These are phyloP conservation scores for Bradypodion ventrale DNA, from an alignment of 2,797 vertebrate genomes.

Conservation along the genomic window DNA sequence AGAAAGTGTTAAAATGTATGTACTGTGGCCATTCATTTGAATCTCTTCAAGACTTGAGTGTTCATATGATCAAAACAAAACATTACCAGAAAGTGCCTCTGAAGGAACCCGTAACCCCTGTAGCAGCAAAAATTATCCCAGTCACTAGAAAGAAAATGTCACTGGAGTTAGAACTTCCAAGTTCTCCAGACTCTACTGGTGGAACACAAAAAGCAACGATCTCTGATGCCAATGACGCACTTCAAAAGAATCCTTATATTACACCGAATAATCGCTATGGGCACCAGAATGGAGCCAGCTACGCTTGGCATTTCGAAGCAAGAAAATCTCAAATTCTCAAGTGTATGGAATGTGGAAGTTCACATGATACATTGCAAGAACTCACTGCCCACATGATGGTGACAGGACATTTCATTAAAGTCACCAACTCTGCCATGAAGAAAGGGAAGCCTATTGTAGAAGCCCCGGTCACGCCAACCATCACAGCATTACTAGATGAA, in stretches of 20 bases:
- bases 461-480: constrained; percentile 77
- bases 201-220: constrained; percentile 83
- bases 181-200: constrained; percentile 94
- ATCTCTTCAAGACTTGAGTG: constrained; percentile 97
- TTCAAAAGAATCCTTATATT: constrained; percentile 95
- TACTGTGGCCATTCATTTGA: constrained; percentile 99
- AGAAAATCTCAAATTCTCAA: constrained; percentile 98
- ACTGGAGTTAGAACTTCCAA: constrained; percentile 92
- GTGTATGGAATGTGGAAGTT: constrained; percentile 99
- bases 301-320: constrained; percentile 98
- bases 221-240: constrained; percentile 82
- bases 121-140: constrained; percentile 94
- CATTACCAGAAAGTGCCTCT: constrained; percentile 99
- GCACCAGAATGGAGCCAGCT: constrained; percentile 98
- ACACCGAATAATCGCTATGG: constrained; percentile 98
- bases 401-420: constrained; percentile 98
- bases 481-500: constrained; percentile 83
- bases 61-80: constrained; percentile 99
- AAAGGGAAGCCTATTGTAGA: constrained; percentile 97
- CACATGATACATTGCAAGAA: constrained; percentile 94
- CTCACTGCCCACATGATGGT: constrained; percentile 99
- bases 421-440: constrained; percentile 98
- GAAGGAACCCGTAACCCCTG: constrained; percentile 97
- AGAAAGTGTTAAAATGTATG: constrained; percentile 99
- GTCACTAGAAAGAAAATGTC: constrained; percentile 91